Evolutionary conservation across 2,888 invertebrate species (phyloP).

Genomic region (Linyphia triangularis): DNA sequence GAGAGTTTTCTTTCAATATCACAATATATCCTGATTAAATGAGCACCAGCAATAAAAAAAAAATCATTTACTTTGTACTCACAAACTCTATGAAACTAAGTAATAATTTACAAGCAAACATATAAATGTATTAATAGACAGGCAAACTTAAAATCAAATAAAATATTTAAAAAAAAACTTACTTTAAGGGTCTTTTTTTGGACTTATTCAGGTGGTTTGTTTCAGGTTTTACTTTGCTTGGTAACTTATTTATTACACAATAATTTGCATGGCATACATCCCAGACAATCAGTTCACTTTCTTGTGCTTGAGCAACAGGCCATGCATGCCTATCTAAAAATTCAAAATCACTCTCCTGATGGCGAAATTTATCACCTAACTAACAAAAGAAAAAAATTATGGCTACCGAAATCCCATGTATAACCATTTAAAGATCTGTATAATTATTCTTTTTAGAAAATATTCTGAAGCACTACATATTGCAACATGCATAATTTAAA

Average conservation of each 20-base stretch:
- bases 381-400: slow-evolving; percentile 1
- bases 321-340: slow-evolving; percentile 78
- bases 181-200: slow-evolving; percentile 24
- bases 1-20: too few relatives aligned
- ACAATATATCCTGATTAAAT: too few relatives aligned
- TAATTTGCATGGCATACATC: slow-evolving; percentile 77
- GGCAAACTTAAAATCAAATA: neutral
- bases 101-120: neutral
- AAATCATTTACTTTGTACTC: neutral
- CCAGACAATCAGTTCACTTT: slow-evolving; percentile 77
- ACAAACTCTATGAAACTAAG: neutral
- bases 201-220: neutral
- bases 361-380: slow-evolving; percentile 19
- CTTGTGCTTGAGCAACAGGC: slow-evolving; percentile 78
- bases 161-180: neutral
- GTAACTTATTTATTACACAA: slow-evolving; percentile 6
- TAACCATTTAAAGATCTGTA: neutral
- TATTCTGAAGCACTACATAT: too few relatives aligned
- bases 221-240: neutral
- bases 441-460: too few relatives aligned
- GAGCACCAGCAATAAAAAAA: neutral
- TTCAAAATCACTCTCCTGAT: slow-evolving; percentile 28
- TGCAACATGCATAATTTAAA: too few relatives aligned
- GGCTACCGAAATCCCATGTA: neutral
- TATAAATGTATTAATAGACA: neutral